Base-by-base conservation (phyloP, 2,113 vertebrate species). In the Cololabis saira region DNA sequence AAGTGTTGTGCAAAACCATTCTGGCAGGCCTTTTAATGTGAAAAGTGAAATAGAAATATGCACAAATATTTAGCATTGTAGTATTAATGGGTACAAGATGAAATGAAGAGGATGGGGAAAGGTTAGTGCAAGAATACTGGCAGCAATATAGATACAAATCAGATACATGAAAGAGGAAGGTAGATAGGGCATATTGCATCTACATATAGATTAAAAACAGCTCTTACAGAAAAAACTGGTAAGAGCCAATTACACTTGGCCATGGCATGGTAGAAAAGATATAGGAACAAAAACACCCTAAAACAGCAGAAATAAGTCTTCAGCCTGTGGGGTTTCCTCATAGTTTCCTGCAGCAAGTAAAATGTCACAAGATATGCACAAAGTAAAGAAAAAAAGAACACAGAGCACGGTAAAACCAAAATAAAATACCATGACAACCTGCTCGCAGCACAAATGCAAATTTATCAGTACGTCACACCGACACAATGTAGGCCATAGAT, bases 1-100 rank as follows among this genome's bases (percentile, higher is more conserved):
- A 98, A 92, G 67, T 97, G 96, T 74, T 97, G 96, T 27, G 95
- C 94, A 65, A 96, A 93, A 13, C 96, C 96, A 14, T 95, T 93
- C 81, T 97, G 94, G 76, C 92, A 93, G 19, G 90, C 90, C 93
- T 94, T 88, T 45, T 48, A 70, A 56, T 72, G 61, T 66, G 56
- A 62, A 72, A 66, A 67, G 48, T 42, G 60, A 55, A 58, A 86
- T 24, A 76, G 64, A 86, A 61, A 80, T 13, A 74, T 65, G 27
- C 54, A 24, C 37, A 78, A 57, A 61, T 45, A 45, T 63, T 76
- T 42, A 71, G 41, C 17, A 42, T 74, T 62, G 57, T 8, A 50
- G 53, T 43, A 66, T 15, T 58, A 18, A 45, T 22, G 22, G 27
- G 61, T 30, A 54, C 22, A n/a, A 13, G 21, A 67, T 54, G 33